Evolutionary conservation across 1,140 invertebrate species (phyloP).

Genomic region (Trissolcus basalis): DNA sequence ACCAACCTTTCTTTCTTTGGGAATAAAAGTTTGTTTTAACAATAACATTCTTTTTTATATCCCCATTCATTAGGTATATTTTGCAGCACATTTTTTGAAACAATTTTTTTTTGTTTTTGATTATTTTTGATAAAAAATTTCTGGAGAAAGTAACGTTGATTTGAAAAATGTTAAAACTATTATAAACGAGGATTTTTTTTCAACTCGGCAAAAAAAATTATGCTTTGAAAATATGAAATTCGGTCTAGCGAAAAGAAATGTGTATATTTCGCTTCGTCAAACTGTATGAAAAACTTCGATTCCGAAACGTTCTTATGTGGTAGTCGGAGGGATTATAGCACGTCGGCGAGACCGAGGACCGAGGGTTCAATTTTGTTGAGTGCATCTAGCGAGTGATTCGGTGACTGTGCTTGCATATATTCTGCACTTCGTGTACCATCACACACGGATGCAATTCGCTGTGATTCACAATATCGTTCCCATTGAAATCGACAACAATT

Average conservation of each 20-base stretch:
- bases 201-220: too few relatives aligned
- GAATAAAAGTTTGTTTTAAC: too few relatives aligned
- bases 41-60: too few relatives aligned
- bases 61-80: too few relatives aligned
- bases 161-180: too few relatives aligned
- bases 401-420: slow-evolving; percentile 38
- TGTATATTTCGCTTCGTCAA: slow-evolving; percentile 27
- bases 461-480: slow-evolving; percentile 61
- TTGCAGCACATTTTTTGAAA: too few relatives aligned
- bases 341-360: slow-evolving; percentile 57
- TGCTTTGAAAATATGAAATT: neutral
- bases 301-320: slow-evolving; percentile 28
- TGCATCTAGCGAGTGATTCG: slow-evolving; percentile 70
- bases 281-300: slow-evolving; percentile 43
- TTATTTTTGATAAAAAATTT: too few relatives aligned
- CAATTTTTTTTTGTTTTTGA: too few relatives aligned
- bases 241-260: neutral
- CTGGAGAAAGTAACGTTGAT: too few relatives aligned
- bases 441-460: slow-evolving; percentile 46
- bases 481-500: too few relatives aligned
- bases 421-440: slow-evolving; percentile 32
- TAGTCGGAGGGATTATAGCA: slow-evolving; percentile 45
- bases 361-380: slow-evolving; percentile 74
- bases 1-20: too few relatives aligned
- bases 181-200: too few relatives aligned